A percentile compares a stretch with the other conserved stretches of the same genome.
Conservation (phyloP, 2,888 invertebrate genomes). For the Ceramica pisi region DNA sequence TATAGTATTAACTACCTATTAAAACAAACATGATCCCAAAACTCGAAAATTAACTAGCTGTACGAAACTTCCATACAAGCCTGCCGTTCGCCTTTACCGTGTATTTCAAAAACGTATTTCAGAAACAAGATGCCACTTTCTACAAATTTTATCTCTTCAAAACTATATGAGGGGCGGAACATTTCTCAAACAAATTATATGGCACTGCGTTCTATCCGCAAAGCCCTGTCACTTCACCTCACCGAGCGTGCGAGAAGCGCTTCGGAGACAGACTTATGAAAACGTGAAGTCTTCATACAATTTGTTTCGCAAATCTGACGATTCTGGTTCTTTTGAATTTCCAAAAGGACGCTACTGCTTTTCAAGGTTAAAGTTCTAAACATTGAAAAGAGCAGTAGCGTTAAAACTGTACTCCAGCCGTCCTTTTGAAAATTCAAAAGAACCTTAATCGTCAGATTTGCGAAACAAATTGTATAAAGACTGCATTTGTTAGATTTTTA, state of each 20-base stretch:
- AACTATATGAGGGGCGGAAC: slow-evolving; percentile 20
- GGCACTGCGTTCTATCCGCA: slow-evolving; percentile 40
- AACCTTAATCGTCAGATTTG: slow-evolving; percentile 11
- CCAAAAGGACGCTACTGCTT: not conserved
- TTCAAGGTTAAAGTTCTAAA: not conserved
- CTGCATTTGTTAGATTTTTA: too few species aligned
- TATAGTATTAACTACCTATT: too few species aligned
- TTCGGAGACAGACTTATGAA: slow-evolving; percentile 49
- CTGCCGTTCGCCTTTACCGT: too few species aligned
- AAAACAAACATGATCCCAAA: too few species aligned
- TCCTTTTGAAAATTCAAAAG: slow-evolving; percentile 12
- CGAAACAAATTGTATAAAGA: slow-evolving; percentile 36
- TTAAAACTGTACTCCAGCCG: not conserved
- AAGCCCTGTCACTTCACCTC: slow-evolving; percentile 53
- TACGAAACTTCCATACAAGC: too few species aligned
- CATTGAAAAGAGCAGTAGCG: not conserved
- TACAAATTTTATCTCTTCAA: slow-evolving; percentile 18
- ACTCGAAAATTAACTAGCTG: too few species aligned
- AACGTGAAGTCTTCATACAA: slow-evolving; percentile 35
- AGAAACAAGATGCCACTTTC: not conserved
- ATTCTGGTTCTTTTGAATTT: slow-evolving; percentile 21
- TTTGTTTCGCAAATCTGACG: slow-evolving; percentile 19
- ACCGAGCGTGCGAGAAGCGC: slow-evolving; percentile 25
- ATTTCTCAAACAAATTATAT: slow-evolving; percentile 56
- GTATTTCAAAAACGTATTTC: too few species aligned